Conservation (phyloP, 2,113 vertebrate species). For the Anser brachyrhynchus region DNA sequence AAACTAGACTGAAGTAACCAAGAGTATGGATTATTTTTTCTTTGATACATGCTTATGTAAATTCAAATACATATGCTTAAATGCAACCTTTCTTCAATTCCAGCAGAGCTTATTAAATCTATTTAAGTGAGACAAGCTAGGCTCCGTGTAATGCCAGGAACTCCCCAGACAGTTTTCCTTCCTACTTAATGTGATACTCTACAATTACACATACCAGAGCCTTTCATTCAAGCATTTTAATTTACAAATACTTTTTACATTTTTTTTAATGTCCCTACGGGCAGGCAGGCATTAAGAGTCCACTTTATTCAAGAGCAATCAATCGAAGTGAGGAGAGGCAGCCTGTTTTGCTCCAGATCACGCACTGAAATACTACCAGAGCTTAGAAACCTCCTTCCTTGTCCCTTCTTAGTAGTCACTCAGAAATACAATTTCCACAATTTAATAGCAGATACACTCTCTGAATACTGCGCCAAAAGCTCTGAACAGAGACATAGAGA, state of each 20-base stretch:
- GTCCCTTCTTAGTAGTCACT: not conserved
- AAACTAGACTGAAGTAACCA: constrained; percentile 38
- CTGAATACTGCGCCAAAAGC: not conserved
- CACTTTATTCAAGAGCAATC: constrained; percentile 44
- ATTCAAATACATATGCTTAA: constrained; percentile 53
- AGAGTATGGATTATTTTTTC: constrained; percentile 11
- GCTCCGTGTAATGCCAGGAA: constrained; percentile 25
- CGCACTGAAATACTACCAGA: constrained; percentile 27
- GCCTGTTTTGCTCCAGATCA: constrained; percentile 38
- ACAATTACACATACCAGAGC: constrained; percentile 55
- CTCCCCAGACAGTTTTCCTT: constrained; percentile 55
- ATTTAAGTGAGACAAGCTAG: constrained; percentile 36
- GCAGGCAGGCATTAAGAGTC: constrained; percentile 11
- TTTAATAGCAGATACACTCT: not conserved
- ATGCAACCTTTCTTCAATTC: constrained; percentile 54
- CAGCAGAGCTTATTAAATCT: constrained; percentile 53
- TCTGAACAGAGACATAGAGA: not conserved
- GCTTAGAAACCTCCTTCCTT: constrained; percentile 6
- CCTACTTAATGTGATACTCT: constrained; percentile 47
- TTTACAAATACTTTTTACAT: constrained; percentile 57
- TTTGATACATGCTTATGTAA: constrained; percentile 59
- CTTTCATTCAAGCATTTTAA: constrained; percentile 56
- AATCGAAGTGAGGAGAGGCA: not conserved
- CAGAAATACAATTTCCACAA: not conserved
- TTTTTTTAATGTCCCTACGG: constrained; percentile 48